Evolutionary conservation across 2,113 vertebrate genomes (phyloP), one percentile per base, ranked within the genome.

Genomic region (Nothobranchius kuhntae): DNA sequence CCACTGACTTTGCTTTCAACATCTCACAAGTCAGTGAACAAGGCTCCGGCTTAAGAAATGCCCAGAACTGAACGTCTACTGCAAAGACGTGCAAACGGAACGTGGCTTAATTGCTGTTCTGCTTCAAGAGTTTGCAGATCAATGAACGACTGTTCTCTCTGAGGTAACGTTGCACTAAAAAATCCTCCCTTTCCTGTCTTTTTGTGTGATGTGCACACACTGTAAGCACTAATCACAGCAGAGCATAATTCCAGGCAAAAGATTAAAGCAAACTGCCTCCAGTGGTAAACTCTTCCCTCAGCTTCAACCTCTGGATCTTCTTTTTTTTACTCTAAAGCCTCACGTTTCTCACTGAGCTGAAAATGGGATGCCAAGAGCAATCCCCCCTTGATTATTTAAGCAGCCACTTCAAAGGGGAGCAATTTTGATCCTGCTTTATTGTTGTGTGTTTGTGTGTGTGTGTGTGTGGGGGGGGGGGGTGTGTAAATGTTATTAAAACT

Each of bases 341-440:
- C 26, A 55, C 60, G 82, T 59, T 65, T 53, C 45, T 52, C 6
- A 2, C 71, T 61, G 73, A 84, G 80, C 77, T 44, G 62, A 80
- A 87, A 84, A 86, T 78, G 64, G 61, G 83, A 87, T 66, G 78
- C 81, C 69, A 60, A 57, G 59, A 87, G 79, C 71, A 84, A 86
- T 74, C 84, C 82, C 77, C 72, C 44, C 61, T 75, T 69, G 89
- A 85, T 90, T 89, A 87, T 81, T 84, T 76, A 78, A 86, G 72
- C 72, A 80, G 57, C 68, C 53, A 87, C 87, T 84, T 89, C 86
- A 88, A 89, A 88, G 80, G 66, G 17, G 58, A 59, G 55, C 82
- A 82, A 77, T 86, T 83, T 75, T 87, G 87, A 89, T 89, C 75
- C 86, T 83, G 60, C 75, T 86, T 87, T 84, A 89, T 88, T 21